phyloP scores from a whole-genome alignment of 1,140 invertebrate genomes.

The Meteorus sp. region DNA sequence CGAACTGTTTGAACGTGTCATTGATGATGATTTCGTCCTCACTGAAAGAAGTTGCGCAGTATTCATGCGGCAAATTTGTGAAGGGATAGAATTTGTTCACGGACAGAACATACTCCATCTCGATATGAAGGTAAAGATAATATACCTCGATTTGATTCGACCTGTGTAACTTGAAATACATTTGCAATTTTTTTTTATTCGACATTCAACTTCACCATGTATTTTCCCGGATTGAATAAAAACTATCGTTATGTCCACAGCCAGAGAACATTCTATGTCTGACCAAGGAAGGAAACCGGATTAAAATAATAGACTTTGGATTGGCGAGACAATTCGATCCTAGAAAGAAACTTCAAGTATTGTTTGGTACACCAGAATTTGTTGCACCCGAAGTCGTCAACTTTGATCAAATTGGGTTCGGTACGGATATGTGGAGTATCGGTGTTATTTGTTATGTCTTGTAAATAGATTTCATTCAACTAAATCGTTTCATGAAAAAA shows the following conservation, averaged over 20 bases:
- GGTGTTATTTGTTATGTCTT: slow-evolving; percentile 97
- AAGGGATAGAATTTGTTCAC: slow-evolving; percentile 96
- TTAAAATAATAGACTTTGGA: slow-evolving; percentile 98
- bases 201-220: neutral
- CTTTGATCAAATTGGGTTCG: slow-evolving; percentile 93
- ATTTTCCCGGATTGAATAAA: too few species aligned
- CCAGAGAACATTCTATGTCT: slow-evolving; percentile 97
- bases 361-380: slow-evolving; percentile 98
- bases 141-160: neutral
- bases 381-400: slow-evolving; percentile 98
- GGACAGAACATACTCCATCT: slow-evolving; percentile 91
- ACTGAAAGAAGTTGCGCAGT: slow-evolving; percentile 94
- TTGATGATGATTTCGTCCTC: slow-evolving; percentile 95
- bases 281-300: slow-evolving; percentile 91
- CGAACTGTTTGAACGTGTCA: slow-evolving; percentile 96
- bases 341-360: slow-evolving; percentile 84
- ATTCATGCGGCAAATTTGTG: slow-evolving; percentile 96
- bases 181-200: neutral
- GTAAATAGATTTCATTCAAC: slow-evolving; percentile 69
- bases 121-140: slow-evolving; percentile 84
- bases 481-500: neutral
- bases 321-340: slow-evolving; percentile 91
- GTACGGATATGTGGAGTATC: slow-evolving; percentile 97
- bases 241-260: too few species aligned
- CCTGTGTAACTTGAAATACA: too few species aligned